A percentile compares a stretch with the other conserved stretches of the same genome.
Evolutionary conservation across 2,797 vertebrate genomes (phyloP).

Genomic region (Hirundo rustica): DNA sequence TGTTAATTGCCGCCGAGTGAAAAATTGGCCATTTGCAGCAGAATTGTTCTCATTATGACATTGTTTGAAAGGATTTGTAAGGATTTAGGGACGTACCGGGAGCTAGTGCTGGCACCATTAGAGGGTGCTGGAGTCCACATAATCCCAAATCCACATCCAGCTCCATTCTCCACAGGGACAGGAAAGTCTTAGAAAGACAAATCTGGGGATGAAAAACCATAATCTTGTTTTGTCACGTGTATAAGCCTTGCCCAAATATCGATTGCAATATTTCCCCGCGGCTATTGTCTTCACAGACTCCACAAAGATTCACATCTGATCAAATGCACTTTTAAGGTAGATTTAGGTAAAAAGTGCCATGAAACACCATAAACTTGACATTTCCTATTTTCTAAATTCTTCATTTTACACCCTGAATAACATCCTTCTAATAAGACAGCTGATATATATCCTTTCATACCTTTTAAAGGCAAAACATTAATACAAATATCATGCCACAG

Average conservation of each 20-base stretch:
- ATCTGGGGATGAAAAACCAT: background rate
- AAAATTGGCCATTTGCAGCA: background rate
- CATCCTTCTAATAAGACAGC: background rate
- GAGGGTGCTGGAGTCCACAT: conserved; percentile 55
- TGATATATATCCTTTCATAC: rapidly evolving
- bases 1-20: background rate
- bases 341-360: background rate
- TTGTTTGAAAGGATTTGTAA: rapidly evolving
- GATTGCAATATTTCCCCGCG: background rate
- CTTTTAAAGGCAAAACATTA: background rate
- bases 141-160: background rate
- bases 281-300: background rate
- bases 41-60: background rate
- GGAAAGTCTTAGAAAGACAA: background rate
- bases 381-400: background rate
- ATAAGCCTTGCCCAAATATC: background rate
- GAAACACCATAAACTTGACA: background rate
- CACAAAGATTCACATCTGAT: background rate
- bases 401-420: background rate
- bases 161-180: rapidly evolving
- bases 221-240: background rate
- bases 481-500: background rate
- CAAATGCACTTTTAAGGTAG: background rate
- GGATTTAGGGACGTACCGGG: rapidly evolving
- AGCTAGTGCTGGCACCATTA: background rate